Percentiles rank a stretch among this genome's conserved stretches.
These are phyloP conservation scores for Vulpes vulpes DNA, from an alignment of 2,113 vertebrate genomes.

Conservation along the genomic window DNA sequence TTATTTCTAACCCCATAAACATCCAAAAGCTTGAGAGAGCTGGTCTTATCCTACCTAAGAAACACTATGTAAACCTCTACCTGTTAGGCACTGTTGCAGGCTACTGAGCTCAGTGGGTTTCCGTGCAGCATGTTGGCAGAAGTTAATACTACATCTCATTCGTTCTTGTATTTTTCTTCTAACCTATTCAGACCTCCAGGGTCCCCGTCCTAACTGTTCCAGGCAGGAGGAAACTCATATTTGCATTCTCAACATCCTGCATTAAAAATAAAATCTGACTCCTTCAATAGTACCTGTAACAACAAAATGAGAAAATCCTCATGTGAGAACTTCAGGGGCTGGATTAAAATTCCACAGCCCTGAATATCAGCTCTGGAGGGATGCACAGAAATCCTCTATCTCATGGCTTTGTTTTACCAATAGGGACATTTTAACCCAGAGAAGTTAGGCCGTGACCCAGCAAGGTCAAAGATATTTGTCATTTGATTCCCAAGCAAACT, in stretches of 20 bases:
- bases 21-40: background rate
- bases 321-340: background rate
- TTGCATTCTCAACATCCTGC: background rate
- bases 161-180: background rate
- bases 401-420: background rate
- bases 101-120: background rate
- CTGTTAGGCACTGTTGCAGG: fast-evolving
- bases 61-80: background rate
- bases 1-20: background rate
- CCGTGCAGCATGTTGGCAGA: background rate
- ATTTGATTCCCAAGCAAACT: background rate
- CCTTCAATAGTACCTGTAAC: background rate
- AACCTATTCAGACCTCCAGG: background rate
- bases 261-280: background rate
- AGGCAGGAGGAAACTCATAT: background rate
- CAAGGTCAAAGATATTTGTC: background rate
- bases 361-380: background rate
- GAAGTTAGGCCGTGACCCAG: background rate
- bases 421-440: background rate
- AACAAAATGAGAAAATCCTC: background rate
- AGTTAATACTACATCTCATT: background rate
- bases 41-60: background rate
- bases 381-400: background rate
- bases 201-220: background rate
- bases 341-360: background rate